Evolutionary conservation across 2,888 invertebrate species (phyloP), one percentile per base, ranked within the genome.

Genomic region (Conistra vaccinii): DNA sequence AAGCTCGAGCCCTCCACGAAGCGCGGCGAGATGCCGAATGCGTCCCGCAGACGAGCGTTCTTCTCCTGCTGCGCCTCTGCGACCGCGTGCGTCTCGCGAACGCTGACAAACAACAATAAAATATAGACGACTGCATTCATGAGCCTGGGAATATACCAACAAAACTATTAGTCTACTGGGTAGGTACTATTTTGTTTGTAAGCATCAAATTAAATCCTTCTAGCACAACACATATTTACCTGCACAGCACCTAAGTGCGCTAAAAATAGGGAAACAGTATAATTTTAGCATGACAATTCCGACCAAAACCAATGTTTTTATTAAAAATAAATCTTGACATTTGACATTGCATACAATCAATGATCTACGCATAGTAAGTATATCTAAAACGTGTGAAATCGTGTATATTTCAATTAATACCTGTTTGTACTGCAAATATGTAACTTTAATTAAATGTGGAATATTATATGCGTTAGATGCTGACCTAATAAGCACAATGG

Each of bases 41-140:
- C 99, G 93, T 99, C 98, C 72, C 99, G 98, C 80, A 99, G 97
- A 74, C 98, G 98, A 3, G 98, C 98, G 97, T 99, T 99, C 95
- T 99, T 99, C 94, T 99, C 98, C 91, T 98, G 98, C 93, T 99
- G 99, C 39, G 99, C 99, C 94, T 99, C 99, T 1, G 99, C 99
- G 84, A 99, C 98, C 94, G 99, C 99, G 96, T 99, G 99, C 65
- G 99, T 99, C 93, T 99, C 99, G 81, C 98, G 98, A 81, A 99
- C 99, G 95, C 99, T 99, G 96, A 58, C 79, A 79, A 83, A 81
- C 63, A 72, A 78, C 58, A 57, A 73, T 48, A 78, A 51, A 78
- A 79, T 69, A 80, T 71, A 53, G 57, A 32, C 23, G 66, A 78
- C 73, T 29, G 57, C 39, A 14, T 73, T 58, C 68, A 74, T 12